These are phyloP conservation scores for Drosophila bunnanda DNA, from an alignment of 2,888 invertebrate species.

Conservation along the genomic window DNA sequence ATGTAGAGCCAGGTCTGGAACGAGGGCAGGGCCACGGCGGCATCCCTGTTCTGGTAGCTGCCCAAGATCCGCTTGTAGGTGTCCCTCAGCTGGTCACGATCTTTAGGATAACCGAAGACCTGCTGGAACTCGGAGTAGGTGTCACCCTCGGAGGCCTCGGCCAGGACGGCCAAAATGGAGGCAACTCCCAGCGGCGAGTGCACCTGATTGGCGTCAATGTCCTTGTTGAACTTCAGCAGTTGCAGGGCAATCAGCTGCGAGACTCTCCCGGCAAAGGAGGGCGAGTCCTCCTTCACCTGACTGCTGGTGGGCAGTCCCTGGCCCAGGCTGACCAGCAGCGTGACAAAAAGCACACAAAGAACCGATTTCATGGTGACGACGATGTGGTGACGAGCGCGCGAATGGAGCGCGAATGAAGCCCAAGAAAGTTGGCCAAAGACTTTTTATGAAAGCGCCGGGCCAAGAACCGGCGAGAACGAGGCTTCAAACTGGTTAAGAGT, in stretches of 20 bases:
- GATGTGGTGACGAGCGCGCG: slow-evolving; percentile 47
- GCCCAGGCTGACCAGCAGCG: slow-evolving; percentile 51
- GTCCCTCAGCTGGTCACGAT: slow-evolving; percentile 79
- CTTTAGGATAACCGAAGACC: slow-evolving; percentile 86
- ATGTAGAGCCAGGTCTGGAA: slow-evolving; percentile 89
- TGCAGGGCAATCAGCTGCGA: slow-evolving; percentile 83
- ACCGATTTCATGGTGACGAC: slow-evolving; percentile 59
- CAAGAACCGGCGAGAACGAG: slow-evolving; percentile 55
- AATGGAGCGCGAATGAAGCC: slow-evolving; percentile 81
- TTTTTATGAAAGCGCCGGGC: slow-evolving; percentile 81
- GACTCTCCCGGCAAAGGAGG: slow-evolving; percentile 77
- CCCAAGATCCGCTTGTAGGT: slow-evolving; percentile 75
- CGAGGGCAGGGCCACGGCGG: slow-evolving; percentile 85
- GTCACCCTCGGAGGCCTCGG: slow-evolving; percentile 87
- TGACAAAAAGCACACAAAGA: slow-evolving; percentile 44
- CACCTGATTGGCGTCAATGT: slow-evolving; percentile 86
- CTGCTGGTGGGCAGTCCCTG: slow-evolving; percentile 40
- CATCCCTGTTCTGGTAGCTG: slow-evolving; percentile 73
- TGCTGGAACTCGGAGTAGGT: slow-evolving; percentile 87
- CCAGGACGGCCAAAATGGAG: slow-evolving; percentile 87
- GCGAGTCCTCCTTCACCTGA: slow-evolving; percentile 35
- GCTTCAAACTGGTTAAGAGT: slow-evolving; percentile 64
- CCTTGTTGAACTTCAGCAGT: slow-evolving; percentile 82
- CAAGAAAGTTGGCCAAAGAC: slow-evolving; percentile 80
- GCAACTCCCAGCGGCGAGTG: slow-evolving; percentile 89